phyloP scores from a whole-genome alignment of 2,888 invertebrate species.

The Octonoba sinensis region DNA sequence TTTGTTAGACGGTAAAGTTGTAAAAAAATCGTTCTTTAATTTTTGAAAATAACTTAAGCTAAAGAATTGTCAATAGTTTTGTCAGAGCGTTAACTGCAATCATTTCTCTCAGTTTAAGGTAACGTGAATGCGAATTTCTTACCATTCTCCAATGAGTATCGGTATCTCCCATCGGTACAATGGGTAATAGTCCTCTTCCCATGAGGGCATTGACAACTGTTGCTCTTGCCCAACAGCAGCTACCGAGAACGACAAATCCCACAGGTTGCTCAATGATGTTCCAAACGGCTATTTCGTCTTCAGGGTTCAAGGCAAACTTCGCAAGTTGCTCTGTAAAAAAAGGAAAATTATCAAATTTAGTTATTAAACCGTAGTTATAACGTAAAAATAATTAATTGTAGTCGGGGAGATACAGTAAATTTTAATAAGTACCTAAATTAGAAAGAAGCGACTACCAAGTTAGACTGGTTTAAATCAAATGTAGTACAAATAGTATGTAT shows the following conservation, averaged over 20 bases:
- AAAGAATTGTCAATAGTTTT: too few relatives aligned
- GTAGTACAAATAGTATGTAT: too few relatives aligned
- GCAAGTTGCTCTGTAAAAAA: slow-evolving; percentile 52
- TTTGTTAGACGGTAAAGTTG: too few relatives aligned
- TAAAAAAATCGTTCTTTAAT: too few relatives aligned
- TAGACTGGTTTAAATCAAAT: too few relatives aligned
- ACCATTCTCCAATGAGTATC: slow-evolving; percentile 60
- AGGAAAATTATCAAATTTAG: not conserved
- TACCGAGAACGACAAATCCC: slow-evolving; percentile 57
- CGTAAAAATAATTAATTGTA: too few relatives aligned
- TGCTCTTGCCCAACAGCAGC: slow-evolving; percentile 57
- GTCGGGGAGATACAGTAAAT: too few relatives aligned
- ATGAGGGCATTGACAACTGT: slow-evolving; percentile 38
- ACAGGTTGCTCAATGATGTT: slow-evolving; percentile 60
- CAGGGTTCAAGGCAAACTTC: slow-evolving; percentile 51
- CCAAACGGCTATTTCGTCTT: slow-evolving; percentile 56
- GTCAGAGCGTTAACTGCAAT: too few relatives aligned
- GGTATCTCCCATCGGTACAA: slow-evolving; percentile 45
- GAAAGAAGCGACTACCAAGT: too few relatives aligned
- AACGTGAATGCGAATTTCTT: not conserved
- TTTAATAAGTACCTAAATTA: too few relatives aligned
- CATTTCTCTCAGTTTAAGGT: not conserved
- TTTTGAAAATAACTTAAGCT: too few relatives aligned
- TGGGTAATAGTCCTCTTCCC: slow-evolving; percentile 49
- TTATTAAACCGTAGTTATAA: too few relatives aligned